A percentile compares a stretch with the other conserved stretches of the same genome.
These are phyloP conservation scores for Diadumene lineata DNA, from an alignment of 92 coral and sea anemone species.

Conservation along the genomic window DNA sequence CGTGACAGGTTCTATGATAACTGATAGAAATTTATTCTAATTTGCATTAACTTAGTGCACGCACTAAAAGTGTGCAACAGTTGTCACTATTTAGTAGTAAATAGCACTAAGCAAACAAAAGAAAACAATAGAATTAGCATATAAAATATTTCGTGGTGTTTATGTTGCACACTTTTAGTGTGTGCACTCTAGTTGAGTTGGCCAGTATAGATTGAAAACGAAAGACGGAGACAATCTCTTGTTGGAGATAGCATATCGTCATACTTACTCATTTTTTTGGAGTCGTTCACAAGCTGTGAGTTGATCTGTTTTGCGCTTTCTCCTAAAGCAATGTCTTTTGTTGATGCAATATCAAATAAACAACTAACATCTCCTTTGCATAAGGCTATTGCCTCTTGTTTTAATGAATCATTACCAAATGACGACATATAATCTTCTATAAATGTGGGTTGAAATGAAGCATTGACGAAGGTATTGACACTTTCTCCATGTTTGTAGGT, in stretches of 20 bases:
- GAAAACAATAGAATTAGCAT: too few species aligned
- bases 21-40: too few species aligned
- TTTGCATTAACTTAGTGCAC: too few species aligned
- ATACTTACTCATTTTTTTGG: slow-evolving; percentile 54
- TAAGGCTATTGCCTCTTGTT: slow-evolving; percentile 17
- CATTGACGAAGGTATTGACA: slow-evolving; percentile 3
- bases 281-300: slow-evolving; percentile 53
- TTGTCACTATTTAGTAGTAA: too few species aligned
- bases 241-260: background rate
- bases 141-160: too few species aligned
- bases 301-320: slow-evolving; percentile 32
- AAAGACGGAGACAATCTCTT: background rate
- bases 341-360: slow-evolving; percentile 66
- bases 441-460: slow-evolving; percentile 46
- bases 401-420: slow-evolving; percentile 19
- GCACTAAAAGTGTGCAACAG: too few species aligned
- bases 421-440: slow-evolving; percentile 33
- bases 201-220: too few species aligned
- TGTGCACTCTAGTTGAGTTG: too few species aligned
- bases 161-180: too few species aligned
- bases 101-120: too few species aligned
- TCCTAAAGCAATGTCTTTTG: slow-evolving; percentile 54
- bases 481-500: slow-evolving; percentile 31
- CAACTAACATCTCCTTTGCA: slow-evolving; percentile 50
- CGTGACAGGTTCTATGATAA: too few species aligned